Percentiles rank a stretch among this genome's conserved stretches.
Conservation (phyloP, 2,888 invertebrate species). For the Onthophagus sagittarius region DNA sequence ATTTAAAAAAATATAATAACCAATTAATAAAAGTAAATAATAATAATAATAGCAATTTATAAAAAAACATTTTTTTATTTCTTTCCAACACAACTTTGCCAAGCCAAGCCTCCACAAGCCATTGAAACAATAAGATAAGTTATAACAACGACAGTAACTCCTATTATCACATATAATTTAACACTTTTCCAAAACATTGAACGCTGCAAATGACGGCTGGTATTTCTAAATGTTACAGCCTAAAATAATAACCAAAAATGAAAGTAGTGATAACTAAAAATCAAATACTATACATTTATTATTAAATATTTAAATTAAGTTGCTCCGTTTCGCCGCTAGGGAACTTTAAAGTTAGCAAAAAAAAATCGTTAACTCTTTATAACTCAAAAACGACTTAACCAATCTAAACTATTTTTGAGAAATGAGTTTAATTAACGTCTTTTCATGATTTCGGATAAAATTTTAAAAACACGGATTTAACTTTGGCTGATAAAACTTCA, state of each 20-base stretch:
- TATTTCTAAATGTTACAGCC: constrained; percentile 84
- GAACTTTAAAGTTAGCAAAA: too few relatives aligned
- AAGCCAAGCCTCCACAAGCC: constrained; percentile 80
- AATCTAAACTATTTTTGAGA: too few relatives aligned
- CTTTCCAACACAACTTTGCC: constrained; percentile 62
- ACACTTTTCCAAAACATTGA: constrained; percentile 93
- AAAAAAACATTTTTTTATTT: constrained; percentile 28
- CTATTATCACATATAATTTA: constrained; percentile 78
- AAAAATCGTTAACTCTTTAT: too few relatives aligned
- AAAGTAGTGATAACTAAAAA: constrained; percentile 25
- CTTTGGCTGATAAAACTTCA: too few relatives aligned
- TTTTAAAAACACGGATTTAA: too few relatives aligned
- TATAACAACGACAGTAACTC: constrained; percentile 61
- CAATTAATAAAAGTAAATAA: not conserved
- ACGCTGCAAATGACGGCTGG: constrained; percentile 79
- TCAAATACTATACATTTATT: not conserved
- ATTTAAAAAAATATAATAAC: not conserved
- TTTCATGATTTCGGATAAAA: too few relatives aligned
- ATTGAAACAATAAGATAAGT: constrained; percentile 83
- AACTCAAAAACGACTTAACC: too few relatives aligned
- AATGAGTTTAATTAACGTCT: too few relatives aligned
- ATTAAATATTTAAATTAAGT: too few relatives aligned
- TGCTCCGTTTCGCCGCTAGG: too few relatives aligned
- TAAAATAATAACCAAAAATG: constrained; percentile 48
- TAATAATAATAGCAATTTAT: not conserved